A percentile compares a stretch with the other conserved stretches of the same genome.
phyloP scores from a whole-genome alignment of 2,888 invertebrate species.

The Cancer borealis region DNA sequence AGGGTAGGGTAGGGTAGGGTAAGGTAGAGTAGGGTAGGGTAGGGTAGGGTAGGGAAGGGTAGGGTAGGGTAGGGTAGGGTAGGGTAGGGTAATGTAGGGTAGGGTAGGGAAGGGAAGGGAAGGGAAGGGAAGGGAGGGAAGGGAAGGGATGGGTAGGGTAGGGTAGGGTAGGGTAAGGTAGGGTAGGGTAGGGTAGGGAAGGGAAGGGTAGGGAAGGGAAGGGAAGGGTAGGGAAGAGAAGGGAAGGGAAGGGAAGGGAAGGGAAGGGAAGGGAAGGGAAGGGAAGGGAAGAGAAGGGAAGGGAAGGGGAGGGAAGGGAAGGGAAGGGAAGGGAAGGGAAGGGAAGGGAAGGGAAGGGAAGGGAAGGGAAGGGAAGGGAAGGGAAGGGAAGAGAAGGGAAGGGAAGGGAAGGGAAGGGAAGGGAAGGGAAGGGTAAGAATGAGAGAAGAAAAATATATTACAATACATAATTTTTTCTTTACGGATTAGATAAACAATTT shows the following conservation, averaged over 20 bases:
- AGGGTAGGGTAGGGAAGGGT: background rate
- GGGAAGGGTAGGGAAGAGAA: no score
- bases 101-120: conserved; percentile 18
- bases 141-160: background rate
- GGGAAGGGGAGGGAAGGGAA: background rate
- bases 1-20: background rate
- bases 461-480: no score
- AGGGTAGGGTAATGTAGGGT: no score
- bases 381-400: background rate
- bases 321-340: background rate
- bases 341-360: background rate
- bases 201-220: no score
- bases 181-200: no score
- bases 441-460: conserved; percentile 3
- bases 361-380: background rate
- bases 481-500: background rate
- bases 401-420: background rate
- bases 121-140: background rate
- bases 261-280: no score
- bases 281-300: no score
- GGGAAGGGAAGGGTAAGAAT: background rate
- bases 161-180: background rate
- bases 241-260: no score
- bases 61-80: no score
- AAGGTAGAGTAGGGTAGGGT: background rate